Evolutionary conservation across 2,888 invertebrate species (phyloP).

Genomic region (Hydriomena furcata): DNA sequence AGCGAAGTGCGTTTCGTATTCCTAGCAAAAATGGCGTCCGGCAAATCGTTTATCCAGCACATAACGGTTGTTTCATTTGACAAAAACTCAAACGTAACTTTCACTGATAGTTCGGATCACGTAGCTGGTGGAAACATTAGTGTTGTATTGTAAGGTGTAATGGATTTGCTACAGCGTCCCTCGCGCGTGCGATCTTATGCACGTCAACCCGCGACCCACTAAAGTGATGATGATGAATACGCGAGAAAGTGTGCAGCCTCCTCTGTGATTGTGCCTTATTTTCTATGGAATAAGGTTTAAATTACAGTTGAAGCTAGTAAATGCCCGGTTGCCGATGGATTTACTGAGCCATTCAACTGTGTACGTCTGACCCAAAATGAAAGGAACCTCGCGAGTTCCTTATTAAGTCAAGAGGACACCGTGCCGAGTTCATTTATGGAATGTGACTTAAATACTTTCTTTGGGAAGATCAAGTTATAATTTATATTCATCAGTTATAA

Average conservation of each 20-base stretch:
- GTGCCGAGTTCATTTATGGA: constrained; percentile 13
- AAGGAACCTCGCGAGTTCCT: constrained; percentile 31
- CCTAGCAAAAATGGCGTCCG: constrained; percentile 20
- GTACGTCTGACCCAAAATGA: constrained; percentile 42
- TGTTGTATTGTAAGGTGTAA: constrained; percentile 58
- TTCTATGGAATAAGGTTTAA: constrained; percentile 25
- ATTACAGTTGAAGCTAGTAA: constrained; percentile 32
- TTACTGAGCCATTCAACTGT: constrained; percentile 48
- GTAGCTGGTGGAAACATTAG: constrained; percentile 55
- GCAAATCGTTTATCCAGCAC: constrained; percentile 27
- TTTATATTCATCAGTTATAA: constrained; percentile 17
- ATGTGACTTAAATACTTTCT: constrained; percentile 24
- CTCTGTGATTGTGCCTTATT: constrained; percentile 29
- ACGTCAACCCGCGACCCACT: constrained; percentile 64
- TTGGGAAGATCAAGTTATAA: constrained; percentile 26
- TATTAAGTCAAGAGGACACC: constrained; percentile 23
- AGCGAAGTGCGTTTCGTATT: constrained; percentile 19
- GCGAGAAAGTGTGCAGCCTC: constrained; percentile 61
- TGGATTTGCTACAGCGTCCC: constrained; percentile 55
- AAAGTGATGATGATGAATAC: constrained; percentile 67
- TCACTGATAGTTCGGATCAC: constrained; percentile 64
- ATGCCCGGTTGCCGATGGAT: constrained; percentile 45
- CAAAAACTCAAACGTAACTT: constrained; percentile 62
- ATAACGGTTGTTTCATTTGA: constrained; percentile 55
- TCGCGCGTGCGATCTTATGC: constrained; percentile 45